A percentile compares a stretch with the other conserved stretches of the same genome.
Conservation (phyloP, 30 jellyfish, hydroid and myxozoan species). For the Chironex yamaguchii region DNA sequence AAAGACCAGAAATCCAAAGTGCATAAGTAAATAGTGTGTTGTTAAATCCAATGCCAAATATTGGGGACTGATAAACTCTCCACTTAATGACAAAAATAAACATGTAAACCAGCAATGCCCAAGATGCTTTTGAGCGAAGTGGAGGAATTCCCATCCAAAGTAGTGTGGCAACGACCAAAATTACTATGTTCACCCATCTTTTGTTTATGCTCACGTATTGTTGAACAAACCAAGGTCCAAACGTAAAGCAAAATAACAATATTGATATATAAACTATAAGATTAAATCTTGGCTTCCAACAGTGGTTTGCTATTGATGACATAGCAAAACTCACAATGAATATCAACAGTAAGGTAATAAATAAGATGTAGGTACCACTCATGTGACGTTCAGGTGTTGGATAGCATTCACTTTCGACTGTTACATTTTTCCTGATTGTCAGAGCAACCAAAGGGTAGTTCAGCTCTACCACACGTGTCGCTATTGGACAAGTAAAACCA, state of each 20-base stretch:
- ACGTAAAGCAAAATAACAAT: conserved; percentile 45
- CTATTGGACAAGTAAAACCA: conserved; percentile 67
- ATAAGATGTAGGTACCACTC: conserved; percentile 4
- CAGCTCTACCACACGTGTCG: not conserved
- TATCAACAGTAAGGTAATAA: conserved; percentile 7
- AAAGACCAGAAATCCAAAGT: conserved; percentile 64
- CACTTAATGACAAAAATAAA: conserved; percentile 60
- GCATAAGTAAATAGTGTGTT: not conserved
- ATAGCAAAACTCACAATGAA: conserved; percentile 24
- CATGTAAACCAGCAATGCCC: conserved; percentile 68
- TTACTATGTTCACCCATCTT: conserved; percentile 61
- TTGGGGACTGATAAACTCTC: conserved; percentile 62
- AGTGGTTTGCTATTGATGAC: not conserved
- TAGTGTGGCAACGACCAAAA: conserved; percentile 38
- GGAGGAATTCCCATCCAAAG: conserved; percentile 91
- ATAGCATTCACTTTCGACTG: conserved; percentile 17
- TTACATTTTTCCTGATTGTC: not conserved
- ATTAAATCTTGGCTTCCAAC: conserved; percentile 11
- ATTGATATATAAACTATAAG: conserved; percentile 1
- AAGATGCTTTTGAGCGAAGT: conserved; percentile 68
- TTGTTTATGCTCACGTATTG: conserved; percentile 44
- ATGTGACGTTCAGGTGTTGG: conserved; percentile 17
- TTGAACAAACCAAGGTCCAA: conserved; percentile 83
- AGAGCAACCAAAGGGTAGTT: not conserved
- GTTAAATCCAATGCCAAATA: conserved; percentile 34